These are phyloP conservation scores for Onychomys leucogaster DNA, from an alignment of 2,797 vertebrate species.

Conservation along the genomic window DNA sequence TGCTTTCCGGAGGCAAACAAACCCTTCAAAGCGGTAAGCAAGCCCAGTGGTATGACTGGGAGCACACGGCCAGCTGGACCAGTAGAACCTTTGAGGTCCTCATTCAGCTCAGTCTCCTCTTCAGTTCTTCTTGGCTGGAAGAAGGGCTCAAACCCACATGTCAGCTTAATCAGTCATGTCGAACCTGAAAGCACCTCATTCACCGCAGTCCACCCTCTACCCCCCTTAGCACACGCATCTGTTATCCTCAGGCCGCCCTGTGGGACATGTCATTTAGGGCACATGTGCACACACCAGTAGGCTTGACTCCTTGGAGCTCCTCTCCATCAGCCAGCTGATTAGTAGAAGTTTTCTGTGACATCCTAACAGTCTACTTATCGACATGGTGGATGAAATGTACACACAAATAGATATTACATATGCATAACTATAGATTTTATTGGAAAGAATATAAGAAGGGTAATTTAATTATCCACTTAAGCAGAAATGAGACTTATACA, in stretches of 20 bases:
- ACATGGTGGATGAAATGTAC: background rate
- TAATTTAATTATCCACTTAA: background rate
- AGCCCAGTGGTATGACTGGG: background rate
- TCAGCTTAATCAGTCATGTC: background rate
- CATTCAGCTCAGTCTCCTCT: background rate
- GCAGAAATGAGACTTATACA: background rate
- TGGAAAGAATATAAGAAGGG: background rate
- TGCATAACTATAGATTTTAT: background rate
- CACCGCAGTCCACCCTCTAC: background rate
- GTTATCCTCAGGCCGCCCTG: rapidly evolving
- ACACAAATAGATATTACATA: background rate
- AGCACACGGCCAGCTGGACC: background rate
- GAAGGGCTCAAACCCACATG: background rate
- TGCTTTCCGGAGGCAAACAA: slow-evolving; percentile 98
- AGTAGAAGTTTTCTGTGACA: background rate
- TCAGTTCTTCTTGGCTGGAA: slow-evolving; percentile 13
- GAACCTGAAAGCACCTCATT: background rate
- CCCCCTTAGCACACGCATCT: background rate
- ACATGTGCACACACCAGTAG: background rate
- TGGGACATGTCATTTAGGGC: background rate
- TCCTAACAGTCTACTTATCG: background rate
- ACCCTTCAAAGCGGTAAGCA: slow-evolving; percentile 98
- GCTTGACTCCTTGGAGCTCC: background rate
- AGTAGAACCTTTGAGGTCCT: background rate
- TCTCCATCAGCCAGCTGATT: background rate